Evolutionary conservation across 2,113 vertebrate genomes (phyloP).

Genomic region (Rhinolophus sinicus): DNA sequence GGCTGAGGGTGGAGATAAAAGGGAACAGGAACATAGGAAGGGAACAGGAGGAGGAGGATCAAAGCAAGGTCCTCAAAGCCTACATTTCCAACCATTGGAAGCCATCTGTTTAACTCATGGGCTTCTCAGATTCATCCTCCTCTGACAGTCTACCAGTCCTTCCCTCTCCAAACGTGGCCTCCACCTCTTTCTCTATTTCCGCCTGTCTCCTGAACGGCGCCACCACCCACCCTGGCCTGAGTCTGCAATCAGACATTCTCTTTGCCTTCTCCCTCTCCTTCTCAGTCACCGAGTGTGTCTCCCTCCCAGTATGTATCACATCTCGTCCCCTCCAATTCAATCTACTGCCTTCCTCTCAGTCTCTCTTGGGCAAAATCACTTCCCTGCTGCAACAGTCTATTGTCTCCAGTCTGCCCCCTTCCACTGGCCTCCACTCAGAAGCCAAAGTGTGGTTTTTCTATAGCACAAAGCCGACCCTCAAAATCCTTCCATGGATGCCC

Average conservation of each 20-base stretch:
- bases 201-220: neutral
- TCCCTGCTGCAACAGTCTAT: neutral
- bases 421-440: neutral
- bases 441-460: neutral
- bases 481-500: neutral
- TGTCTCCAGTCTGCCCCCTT: neutral
- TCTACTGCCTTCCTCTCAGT: neutral
- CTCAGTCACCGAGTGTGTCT: too few relatives aligned
- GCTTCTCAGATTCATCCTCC: neutral
- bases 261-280: neutral
- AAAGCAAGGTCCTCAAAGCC: neutral
- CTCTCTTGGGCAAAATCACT: neutral
- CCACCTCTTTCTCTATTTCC: neutral
- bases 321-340: neutral
- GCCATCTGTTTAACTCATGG: neutral
- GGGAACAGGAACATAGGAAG: neutral
- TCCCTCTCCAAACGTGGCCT: neutral
- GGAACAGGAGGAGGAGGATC: neutral
- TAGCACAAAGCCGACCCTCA: neutral
- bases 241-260: fast-evolving
- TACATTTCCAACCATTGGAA: neutral
- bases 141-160: neutral
- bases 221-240: fast-evolving
- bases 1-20: neutral
- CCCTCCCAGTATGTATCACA: neutral